Percentiles rank a stretch among this genome's conserved stretches.
Evolutionary conservation across 2,113 vertebrate genomes (phyloP).

Genomic region (Triplophysa dalaica): DNA sequence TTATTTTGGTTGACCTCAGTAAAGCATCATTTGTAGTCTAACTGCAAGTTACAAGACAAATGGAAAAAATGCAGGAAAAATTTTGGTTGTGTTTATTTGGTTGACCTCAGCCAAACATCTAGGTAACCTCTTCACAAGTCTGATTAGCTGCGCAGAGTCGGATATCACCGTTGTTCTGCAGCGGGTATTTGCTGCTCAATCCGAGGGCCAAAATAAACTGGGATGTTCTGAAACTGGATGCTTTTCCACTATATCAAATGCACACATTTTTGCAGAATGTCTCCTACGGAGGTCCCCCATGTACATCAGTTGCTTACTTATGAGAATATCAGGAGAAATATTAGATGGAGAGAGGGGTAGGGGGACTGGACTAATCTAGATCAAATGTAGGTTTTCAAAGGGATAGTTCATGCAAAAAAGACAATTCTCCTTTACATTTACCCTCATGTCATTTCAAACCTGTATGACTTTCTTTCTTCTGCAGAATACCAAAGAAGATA

Average conservation of each 20-base stretch:
- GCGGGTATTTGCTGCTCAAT: conserved; percentile 16
- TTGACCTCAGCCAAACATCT: conserved; percentile 24
- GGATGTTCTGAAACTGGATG: conserved; percentile 28
- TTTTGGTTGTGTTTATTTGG: conserved; percentile 28
- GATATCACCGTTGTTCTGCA: conserved; percentile 20
- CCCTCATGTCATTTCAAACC: too few species aligned
- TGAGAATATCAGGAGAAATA: conserved; percentile 28
- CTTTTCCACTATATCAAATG: conserved; percentile 24
- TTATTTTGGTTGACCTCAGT: conserved; percentile 34
- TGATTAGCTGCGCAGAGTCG: not conserved
- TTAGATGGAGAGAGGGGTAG: conserved; percentile 1
- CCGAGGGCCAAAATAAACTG: conserved; percentile 19
- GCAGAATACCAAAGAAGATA: too few species aligned
- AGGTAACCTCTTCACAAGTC: conserved; percentile 20
- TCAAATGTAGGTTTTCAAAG: not conserved
- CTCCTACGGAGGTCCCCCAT: conserved; percentile 18
- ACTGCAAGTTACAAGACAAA: conserved; percentile 15
- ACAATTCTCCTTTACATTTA: too few species aligned
- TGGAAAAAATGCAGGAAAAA: conserved; percentile 17
- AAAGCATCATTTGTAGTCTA: conserved; percentile 24
- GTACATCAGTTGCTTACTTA: conserved; percentile 23
- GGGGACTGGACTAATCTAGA: conserved; percentile 8
- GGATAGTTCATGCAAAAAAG: not conserved
- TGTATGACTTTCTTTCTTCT: too few species aligned
- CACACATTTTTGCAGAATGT: not conserved